Conservation (phyloP, 2,888 invertebrate genomes). For the Andricus quercusramuli region DNA sequence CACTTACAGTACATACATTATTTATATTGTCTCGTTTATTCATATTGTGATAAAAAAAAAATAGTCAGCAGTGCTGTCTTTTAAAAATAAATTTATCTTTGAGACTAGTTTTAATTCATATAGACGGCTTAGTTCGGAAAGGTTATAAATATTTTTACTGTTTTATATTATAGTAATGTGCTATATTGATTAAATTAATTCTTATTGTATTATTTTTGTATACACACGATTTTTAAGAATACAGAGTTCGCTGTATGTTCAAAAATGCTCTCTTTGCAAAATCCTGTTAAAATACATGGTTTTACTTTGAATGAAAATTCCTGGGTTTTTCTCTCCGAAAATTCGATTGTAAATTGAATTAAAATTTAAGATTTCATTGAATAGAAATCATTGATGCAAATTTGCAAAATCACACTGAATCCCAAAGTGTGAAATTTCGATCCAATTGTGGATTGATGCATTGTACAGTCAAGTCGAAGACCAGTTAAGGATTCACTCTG, state of each 20-base stretch:
- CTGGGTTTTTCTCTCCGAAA: background rate
- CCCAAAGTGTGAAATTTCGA: too few species aligned
- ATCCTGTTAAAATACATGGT: slow-evolving; percentile 28
- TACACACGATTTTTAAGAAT: background rate
- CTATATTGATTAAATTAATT: slow-evolving; percentile 13
- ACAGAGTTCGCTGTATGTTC: background rate
- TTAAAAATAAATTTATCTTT: background rate
- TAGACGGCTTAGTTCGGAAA: slow-evolving; percentile 43
- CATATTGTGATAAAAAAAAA: slow-evolving; percentile 24
- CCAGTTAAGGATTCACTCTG: too few species aligned
- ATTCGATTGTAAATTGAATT: background rate
- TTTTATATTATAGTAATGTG: slow-evolving; percentile 27
- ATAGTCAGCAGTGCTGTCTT: slow-evolving; percentile 28
- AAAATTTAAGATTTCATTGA: slow-evolving; percentile 11
- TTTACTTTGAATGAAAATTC: slow-evolving; percentile 22
- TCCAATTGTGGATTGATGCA: too few species aligned
- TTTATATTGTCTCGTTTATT: slow-evolving; percentile 20
- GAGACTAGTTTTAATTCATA: slow-evolving; percentile 33
- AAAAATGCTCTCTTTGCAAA: background rate
- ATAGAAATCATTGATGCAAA: background rate
- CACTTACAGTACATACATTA: slow-evolving; percentile 17
- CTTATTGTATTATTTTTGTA: background rate
- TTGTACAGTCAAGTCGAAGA: too few species aligned
- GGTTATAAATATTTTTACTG: slow-evolving; percentile 46
- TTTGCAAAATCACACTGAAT: too few species aligned